phyloP scores from a whole-genome alignment of 1,140 invertebrate species.

The Trichonephila inaurata region DNA sequence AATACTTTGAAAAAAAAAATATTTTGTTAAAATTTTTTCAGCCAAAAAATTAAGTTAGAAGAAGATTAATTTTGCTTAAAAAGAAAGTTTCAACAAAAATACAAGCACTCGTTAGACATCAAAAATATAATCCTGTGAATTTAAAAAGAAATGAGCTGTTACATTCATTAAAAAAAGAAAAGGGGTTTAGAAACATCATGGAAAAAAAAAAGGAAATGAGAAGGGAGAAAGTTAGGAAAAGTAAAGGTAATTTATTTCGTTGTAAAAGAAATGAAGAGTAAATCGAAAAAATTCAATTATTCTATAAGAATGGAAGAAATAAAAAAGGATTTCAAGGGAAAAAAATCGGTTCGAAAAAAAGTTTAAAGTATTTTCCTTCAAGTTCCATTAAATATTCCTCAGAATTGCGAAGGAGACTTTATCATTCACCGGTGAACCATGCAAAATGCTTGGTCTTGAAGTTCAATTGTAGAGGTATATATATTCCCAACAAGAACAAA shows the following conservation, averaged over 20 bases:
- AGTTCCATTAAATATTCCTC: not conserved
- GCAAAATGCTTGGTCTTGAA: slow-evolving; percentile 2
- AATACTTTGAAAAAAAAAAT: no score
- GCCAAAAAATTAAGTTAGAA: not conserved
- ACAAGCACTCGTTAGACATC: not conserved
- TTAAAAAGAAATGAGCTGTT: slow-evolving; percentile 6
- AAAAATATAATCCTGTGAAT: not conserved
- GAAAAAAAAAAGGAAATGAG: slow-evolving; percentile 7
- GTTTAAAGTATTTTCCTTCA: not conserved
- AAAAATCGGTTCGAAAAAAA: not conserved
- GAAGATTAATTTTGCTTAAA: not conserved
- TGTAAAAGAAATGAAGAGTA: slow-evolving; percentile 28
- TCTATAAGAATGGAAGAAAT: not conserved
- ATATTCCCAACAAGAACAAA: not conserved
- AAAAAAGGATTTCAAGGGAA: not conserved
- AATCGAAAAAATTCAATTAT: slow-evolving; percentile 49
- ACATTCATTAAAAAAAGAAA: not conserved
- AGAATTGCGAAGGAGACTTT: not conserved
- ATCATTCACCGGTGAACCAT: not conserved
- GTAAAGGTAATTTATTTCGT: slow-evolving; percentile 30
- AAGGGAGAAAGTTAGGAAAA: not conserved
- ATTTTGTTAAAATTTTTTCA: no score
- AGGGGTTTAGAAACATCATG: not conserved
- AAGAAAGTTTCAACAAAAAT: not conserved
- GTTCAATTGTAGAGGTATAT: not conserved